Base-by-base conservation (phyloP, 2,888 invertebrate genomes). In the Sclerodermus sp. region DNA sequence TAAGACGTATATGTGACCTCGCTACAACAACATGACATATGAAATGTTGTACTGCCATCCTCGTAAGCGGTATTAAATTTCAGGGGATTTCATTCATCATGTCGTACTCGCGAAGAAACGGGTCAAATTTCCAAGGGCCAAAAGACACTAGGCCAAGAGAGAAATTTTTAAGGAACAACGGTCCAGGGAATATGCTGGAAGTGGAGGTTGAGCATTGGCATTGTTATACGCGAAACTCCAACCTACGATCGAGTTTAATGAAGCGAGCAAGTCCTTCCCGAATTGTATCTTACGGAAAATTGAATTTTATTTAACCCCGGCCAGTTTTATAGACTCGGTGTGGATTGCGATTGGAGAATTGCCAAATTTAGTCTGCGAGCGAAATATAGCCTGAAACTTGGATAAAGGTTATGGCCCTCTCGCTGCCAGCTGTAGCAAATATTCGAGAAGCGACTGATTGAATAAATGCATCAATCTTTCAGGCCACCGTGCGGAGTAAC, bases 71-170 rank as follows among this genome's bases (percentile, higher is more conserved):
- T 66, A 71, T 68, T 67, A 69, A 66, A 68, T 69, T 71, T 64
- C 59, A 47, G 42, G 51, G 57, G 60, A 70, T 71, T 69, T 62
- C 61, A 64, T 70, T 68, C 65, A 62, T 67, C 65, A 66, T 42
- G 49, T 45, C 46, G 32, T 34, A 34, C 13, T 42, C 49, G 50
- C 53, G 41, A 53, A 55, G 53, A 57, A 61, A 55, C 56, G 55
- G 59, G 53, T 56, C 45, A 44, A 8, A 8, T 12, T 23, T 34
- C 34, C 6, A 34, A 13, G 12, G 34, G 10, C n/a, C n/a, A 13
- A 34, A 34, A 12, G 12, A 34, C 4, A 23, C 23, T 23, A 8
- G 23, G 23, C 8, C 23, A 23, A 23, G 4, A 8, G 3, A 8
- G 23, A n/a, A n/a, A n/a, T n/a, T n/a, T n/a, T n/a, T n/a, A n/a